These are phyloP conservation scores for Cichlasoma orientale DNA, from an alignment of 2,797 vertebrate species.

Conservation along the genomic window DNA sequence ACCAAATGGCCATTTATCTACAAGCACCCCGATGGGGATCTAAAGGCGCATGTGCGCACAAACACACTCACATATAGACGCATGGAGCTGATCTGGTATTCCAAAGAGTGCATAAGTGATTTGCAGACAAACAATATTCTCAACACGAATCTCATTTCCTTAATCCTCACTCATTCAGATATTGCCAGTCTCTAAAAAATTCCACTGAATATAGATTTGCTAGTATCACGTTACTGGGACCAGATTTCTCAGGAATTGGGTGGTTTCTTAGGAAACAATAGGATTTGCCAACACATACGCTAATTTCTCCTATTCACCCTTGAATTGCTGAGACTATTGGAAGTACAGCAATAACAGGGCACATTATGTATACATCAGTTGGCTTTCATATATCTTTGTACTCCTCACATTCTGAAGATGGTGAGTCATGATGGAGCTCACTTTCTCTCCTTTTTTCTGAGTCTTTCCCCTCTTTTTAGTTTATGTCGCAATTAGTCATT, in stretches of 20 bases:
- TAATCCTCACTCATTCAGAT: slow-evolving; percentile 52
- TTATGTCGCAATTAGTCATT: not conserved
- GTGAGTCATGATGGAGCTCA: slow-evolving; percentile 51
- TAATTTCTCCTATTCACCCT: slow-evolving; percentile 53
- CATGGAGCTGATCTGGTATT: slow-evolving; percentile 5
- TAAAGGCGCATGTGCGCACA: slow-evolving; percentile 44
- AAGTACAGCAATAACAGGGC: slow-evolving; percentile 51
- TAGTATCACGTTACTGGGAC: slow-evolving; percentile 37
- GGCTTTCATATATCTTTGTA: slow-evolving; percentile 47
- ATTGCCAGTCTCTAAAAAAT: slow-evolving; percentile 38
- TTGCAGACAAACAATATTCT: slow-evolving; percentile 48
- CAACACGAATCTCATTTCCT: slow-evolving; percentile 58
- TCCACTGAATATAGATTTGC: slow-evolving; percentile 23
- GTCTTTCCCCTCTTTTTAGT: not conserved
- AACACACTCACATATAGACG: slow-evolving; percentile 5
- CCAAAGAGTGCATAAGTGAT: slow-evolving; percentile 41
- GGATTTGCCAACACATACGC: slow-evolving; percentile 63
- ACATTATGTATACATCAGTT: slow-evolving; percentile 65
- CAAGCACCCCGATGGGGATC: slow-evolving; percentile 68
- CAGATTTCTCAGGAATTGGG: slow-evolving; percentile 21
- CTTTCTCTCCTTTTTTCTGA: not conserved
- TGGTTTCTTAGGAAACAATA: slow-evolving; percentile 46
- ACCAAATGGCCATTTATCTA: slow-evolving; percentile 78
- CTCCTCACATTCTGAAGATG: slow-evolving; percentile 44
- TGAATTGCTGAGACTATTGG: slow-evolving; percentile 44